phyloP scores from a whole-genome alignment of 2,888 invertebrate species.

The Petrophora chlorosata region DNA sequence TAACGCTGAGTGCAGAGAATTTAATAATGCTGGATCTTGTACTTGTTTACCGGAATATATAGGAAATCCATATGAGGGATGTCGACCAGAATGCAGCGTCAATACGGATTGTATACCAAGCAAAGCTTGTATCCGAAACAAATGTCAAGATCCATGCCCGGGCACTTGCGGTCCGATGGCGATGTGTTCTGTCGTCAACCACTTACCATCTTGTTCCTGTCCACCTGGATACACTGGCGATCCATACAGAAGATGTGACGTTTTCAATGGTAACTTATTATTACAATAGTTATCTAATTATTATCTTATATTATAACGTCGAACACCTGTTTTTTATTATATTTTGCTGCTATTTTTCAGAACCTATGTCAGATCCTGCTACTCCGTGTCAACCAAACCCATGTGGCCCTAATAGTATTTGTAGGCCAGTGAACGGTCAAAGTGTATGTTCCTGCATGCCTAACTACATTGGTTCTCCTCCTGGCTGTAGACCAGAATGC shows the following conservation, averaged over 20 bases:
- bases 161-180: conserved; percentile 90
- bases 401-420: conserved; percentile 90
- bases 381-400: conserved; percentile 88
- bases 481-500: conserved; percentile 91
- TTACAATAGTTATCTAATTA: not conserved
- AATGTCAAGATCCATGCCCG: conserved; percentile 91
- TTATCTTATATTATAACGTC: not conserved
- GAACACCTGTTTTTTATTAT: not conserved
- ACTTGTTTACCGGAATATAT: conserved; percentile 88
- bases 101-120: conserved; percentile 89
- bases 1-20: conserved; percentile 85
- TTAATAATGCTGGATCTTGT: conserved; percentile 86
- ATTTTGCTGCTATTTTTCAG: conserved; percentile 40
- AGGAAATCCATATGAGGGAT: conserved; percentile 91
- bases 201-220: conserved; percentile 88
- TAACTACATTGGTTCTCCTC: conserved; percentile 89
- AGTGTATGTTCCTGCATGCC: conserved; percentile 90
- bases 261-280: conserved; percentile 56
- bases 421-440: conserved; percentile 87
- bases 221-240: conserved; percentile 88
- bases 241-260: conserved; percentile 86
- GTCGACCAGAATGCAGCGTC: conserved; percentile 89
- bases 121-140: conserved; percentile 88
- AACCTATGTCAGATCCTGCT: conserved; percentile 58
- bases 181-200: conserved; percentile 88